Conservation (phyloP, 2,113 vertebrate genomes). For the Meleagris gallopavo region DNA sequence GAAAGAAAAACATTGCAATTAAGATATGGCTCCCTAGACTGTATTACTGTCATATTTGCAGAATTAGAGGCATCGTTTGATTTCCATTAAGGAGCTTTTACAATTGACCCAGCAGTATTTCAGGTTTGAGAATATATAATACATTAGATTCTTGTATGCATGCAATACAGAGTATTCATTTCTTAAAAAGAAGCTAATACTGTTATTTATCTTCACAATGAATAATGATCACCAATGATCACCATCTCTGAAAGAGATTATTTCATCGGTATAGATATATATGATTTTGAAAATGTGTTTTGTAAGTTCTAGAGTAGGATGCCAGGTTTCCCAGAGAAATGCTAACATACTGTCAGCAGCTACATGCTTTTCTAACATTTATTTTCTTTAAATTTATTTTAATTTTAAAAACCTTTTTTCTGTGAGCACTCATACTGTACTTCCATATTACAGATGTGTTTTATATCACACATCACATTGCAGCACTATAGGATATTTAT, state of each 20-base stretch:
- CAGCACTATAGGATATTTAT: constrained; percentile 30
- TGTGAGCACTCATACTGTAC: neutral
- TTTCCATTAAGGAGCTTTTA: neutral
- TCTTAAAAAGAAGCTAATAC: neutral
- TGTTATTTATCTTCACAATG: neutral
- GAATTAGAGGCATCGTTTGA: neutral
- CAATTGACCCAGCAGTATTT: neutral
- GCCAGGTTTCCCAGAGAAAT: neutral
- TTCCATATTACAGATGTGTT: constrained; percentile 1
- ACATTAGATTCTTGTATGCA: neutral
- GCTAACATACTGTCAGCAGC: neutral
- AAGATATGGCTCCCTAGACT: neutral
- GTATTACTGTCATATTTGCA: neutral
- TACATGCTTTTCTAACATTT: neutral
- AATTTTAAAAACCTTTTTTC: neutral
- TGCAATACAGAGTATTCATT: neutral
- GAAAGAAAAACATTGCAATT: neutral
- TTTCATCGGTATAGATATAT: neutral
- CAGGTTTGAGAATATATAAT: neutral
- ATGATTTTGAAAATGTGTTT: neutral
- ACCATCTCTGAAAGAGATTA: neutral
- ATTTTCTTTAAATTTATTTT: constrained; percentile 11
- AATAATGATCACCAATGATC: neutral
- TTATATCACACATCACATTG: constrained; percentile 7
- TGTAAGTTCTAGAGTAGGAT: neutral